Percentiles rank a stretch among this genome's conserved stretches.
Evolutionary conservation across 2,888 invertebrate genomes (phyloP).

Genomic region (Zygogramma bicolorata): DNA sequence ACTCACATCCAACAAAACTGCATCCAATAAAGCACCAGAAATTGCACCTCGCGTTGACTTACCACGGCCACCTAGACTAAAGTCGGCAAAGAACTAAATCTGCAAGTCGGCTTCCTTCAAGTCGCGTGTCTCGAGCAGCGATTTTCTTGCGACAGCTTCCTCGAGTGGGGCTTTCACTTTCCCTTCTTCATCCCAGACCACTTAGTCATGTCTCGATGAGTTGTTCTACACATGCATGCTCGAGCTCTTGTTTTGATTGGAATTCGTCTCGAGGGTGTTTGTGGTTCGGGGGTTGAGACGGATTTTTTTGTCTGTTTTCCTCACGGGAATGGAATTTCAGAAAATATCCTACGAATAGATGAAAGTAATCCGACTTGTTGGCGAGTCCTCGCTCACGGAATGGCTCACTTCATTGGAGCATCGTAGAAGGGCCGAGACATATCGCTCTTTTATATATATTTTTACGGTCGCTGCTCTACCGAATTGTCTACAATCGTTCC

Average conservation of each 20-base stretch:
- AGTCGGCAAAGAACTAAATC: conserved; percentile 39
- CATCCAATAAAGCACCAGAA: conserved; percentile 35
- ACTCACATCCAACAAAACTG: conserved; percentile 48
- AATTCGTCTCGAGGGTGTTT: neutral
- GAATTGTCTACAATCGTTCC: no score
- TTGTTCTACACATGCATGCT: conserved; percentile 10
- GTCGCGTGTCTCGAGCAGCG: conserved; percentile 45
- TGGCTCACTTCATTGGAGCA: no score
- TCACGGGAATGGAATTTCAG: neutral
- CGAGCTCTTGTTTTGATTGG: neutral
- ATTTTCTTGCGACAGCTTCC: conserved; percentile 46
- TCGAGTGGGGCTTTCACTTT: conserved; percentile 47
- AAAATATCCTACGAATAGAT: no score
- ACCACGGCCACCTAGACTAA: conserved; percentile 35
- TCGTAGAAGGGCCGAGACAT: no score
- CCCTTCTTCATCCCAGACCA: conserved; percentile 38
- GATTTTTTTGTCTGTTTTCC: neutral
- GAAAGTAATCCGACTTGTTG: no score
- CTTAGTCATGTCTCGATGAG: conserved; percentile 30
- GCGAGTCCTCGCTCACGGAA: no score
- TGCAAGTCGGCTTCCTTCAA: conserved; percentile 32
- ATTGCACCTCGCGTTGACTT: conserved; percentile 36
- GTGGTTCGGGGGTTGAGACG: neutral
- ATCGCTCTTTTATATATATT: no score
- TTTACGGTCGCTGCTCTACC: no score